Percentiles rank a stretch among this genome's conserved stretches.
Evolutionary conservation across 2,113 vertebrate species (phyloP).

Genomic region (Phyllopteryx taeniolatus): DNA sequence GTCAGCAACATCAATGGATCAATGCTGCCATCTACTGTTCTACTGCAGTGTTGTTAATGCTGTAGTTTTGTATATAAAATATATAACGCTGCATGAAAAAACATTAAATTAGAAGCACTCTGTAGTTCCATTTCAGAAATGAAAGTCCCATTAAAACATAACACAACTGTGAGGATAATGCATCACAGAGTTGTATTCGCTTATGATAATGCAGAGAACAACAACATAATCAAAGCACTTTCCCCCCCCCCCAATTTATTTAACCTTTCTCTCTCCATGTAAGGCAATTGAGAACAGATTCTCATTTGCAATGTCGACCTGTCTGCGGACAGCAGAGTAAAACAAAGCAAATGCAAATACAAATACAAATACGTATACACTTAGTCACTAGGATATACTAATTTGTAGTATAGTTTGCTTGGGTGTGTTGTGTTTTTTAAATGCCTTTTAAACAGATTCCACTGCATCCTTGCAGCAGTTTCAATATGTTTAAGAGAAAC

Average conservation of each 20-base stretch:
- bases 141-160: not conserved
- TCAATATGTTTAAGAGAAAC: conserved; percentile 34
- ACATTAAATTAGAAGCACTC: not conserved
- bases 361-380: too few relatives aligned
- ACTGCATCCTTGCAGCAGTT: conserved; percentile 43
- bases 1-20: conserved; percentile 29
- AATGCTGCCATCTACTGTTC: conserved; percentile 71
- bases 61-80: not conserved
- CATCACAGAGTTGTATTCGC: too few relatives aligned
- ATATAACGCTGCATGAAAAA: not conserved
- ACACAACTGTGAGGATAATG: not conserved
- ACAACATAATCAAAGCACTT: not conserved
- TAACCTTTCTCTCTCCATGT: too few relatives aligned
- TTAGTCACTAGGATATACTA: too few relatives aligned
- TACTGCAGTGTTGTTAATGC: conserved; percentile 1
- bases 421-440: conserved; percentile 51
- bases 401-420: not conserved
- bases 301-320: too few relatives aligned
- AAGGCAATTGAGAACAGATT: too few relatives aligned
- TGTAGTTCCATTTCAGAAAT: not conserved
- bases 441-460: conserved; percentile 36
- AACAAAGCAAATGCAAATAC: too few relatives aligned
- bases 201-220: not conserved
- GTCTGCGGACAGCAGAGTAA: too few relatives aligned
- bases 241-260: too few relatives aligned